Percentiles rank a stretch among this genome's conserved stretches.
These are phyloP conservation scores for Colletes collaris DNA, from an alignment of 2,888 invertebrate genomes.

Conservation along the genomic window DNA sequence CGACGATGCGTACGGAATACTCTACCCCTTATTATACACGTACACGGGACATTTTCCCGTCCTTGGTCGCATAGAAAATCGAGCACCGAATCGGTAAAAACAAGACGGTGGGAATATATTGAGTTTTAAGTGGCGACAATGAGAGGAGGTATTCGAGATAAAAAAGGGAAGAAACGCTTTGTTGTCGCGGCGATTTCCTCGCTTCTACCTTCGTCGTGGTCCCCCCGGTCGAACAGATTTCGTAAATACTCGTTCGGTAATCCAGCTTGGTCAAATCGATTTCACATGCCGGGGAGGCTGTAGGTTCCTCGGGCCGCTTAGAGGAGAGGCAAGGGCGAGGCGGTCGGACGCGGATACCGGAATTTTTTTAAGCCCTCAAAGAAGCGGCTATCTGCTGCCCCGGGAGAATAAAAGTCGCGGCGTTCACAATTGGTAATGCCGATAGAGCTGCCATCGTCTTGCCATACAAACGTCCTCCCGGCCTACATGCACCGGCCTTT, in stretches of 20 bases:
- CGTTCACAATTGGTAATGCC: constrained; percentile 69
- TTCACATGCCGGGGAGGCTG: constrained; percentile 38
- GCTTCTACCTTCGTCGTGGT: background rate
- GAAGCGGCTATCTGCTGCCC: constrained; percentile 49
- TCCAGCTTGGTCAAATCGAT: constrained; percentile 49
- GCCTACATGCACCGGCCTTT: constrained; percentile 70
- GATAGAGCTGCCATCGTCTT: constrained; percentile 82
- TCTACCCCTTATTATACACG: too few species aligned
- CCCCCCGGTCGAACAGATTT: constrained; percentile 27
- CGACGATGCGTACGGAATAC: too few species aligned
- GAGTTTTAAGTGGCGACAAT: too few species aligned
- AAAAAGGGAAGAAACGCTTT: too few species aligned
- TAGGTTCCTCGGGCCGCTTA: constrained; percentile 26
- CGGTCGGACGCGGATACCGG: constrained; percentile 54
- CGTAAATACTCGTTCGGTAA: constrained; percentile 44
- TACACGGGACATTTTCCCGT: too few species aligned
- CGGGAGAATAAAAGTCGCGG: constrained; percentile 69
- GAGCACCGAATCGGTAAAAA: too few species aligned
- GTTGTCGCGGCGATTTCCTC: too few species aligned
- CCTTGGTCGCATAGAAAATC: too few species aligned
- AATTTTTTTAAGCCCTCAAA: constrained; percentile 53
- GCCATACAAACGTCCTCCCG: constrained; percentile 81
- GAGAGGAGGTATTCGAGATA: too few species aligned
- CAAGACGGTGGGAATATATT: too few species aligned
- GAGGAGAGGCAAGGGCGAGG: constrained; percentile 50